A percentile compares a stretch with the other conserved stretches of the same genome.
Conservation (phyloP, 1,140 invertebrate species). For the Diabrotica undecimpunctata region DNA sequence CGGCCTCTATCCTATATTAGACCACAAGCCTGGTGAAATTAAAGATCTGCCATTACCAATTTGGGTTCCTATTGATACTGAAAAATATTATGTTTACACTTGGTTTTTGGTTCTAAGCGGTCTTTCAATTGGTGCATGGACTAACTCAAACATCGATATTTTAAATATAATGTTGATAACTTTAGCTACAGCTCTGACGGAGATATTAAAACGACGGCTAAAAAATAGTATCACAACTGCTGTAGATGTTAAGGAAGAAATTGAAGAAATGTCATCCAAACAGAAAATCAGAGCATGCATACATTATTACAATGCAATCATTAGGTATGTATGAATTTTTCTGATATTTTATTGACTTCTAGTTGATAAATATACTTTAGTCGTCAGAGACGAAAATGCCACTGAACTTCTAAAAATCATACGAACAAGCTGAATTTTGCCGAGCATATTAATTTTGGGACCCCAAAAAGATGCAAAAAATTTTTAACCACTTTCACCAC, state of each 20-base stretch:
- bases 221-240: neutral
- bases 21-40: constrained; percentile 6
- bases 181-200: constrained; percentile 16
- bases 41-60: constrained; percentile 14
- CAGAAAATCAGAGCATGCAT: too few relatives aligned
- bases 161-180: constrained; percentile 19
- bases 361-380: too few relatives aligned
- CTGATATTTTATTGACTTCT: too few relatives aligned
- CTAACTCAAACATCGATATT: constrained; percentile 21
- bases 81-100: constrained; percentile 8
- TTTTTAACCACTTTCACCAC: too few relatives aligned
- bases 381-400: too few relatives aligned
- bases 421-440: too few relatives aligned
- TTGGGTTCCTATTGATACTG: constrained; percentile 21
- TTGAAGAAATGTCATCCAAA: too few relatives aligned
- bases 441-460: too few relatives aligned
- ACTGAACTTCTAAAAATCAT: too few relatives aligned
- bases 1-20: constrained; percentile 17
- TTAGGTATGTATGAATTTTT: neutral
- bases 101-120: constrained; percentile 13
- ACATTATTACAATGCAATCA: too few relatives aligned
- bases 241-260: too few relatives aligned
- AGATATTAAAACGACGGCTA: constrained; percentile 18
- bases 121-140: constrained; percentile 18
- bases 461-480: too few relatives aligned